Evolutionary conservation across 2,797 vertebrate species (phyloP), one percentile per base, ranked within the genome.

Genomic region (Fundulus diaphanus): DNA sequence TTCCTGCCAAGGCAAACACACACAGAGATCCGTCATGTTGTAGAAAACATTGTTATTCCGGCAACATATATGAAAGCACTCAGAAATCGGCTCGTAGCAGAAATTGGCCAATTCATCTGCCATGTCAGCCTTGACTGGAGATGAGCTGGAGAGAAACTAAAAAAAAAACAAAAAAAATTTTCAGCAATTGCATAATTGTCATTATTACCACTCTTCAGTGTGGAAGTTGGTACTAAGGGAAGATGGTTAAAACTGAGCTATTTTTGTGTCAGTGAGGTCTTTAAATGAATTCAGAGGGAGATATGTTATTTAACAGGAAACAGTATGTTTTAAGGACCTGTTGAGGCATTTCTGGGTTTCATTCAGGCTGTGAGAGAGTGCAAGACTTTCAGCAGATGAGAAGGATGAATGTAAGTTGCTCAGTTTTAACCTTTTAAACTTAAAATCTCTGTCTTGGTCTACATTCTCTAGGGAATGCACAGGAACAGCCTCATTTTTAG

Each of bases 1-100:
- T 3, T 82, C 83, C 96, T 98, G 90, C 24, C 5, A 46, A 73
- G 24, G 8, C 57, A 35, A 3, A 78, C 5, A 74, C 16, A 76
- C 3, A 74, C 16, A 5, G 31, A 2, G 15, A 3, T 56, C 20
- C 1, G 37, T 54, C 48, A 74, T 5, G 6, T 3, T 70, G 13
- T 69, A 1, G 1, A 24, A 40, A 42, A 65, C 22, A 37, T 40
- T 13, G 12, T 24, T 12, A 13, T 37, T 24, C 24, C 13, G 22
- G 20, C 35, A 24, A 40, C 12, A 9, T 13, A 15, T 66, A 20
- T n/a, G 63, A 40, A 65, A 33, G 31, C 57, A 59, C 31, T 59
- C 29, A 33, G 56, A 59, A 18, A 31, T 33, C 1, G 0, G 2
- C 56, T 8, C 4, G 3, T 33, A 59, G 33, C 57, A 59, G 31